Evolutionary conservation across 2,797 vertebrate species (phyloP).

Genomic region (Aselliscus stoliczkanus): DNA sequence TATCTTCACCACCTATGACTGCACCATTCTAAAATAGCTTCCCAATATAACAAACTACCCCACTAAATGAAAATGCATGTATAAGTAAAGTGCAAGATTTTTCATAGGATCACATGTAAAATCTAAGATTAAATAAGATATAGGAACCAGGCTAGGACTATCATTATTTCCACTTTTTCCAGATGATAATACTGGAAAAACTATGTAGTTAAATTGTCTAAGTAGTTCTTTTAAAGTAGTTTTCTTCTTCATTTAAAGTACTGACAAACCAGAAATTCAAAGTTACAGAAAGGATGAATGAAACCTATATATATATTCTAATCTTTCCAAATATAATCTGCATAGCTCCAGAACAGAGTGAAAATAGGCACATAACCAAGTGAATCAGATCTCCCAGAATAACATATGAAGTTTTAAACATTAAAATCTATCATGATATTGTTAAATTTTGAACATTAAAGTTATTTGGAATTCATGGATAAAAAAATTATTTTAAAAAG

Average conservation of each 20-base stretch:
- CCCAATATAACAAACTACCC: not conserved
- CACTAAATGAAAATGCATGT: not conserved
- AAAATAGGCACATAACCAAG: slow-evolving; percentile 51
- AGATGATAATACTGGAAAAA: not conserved
- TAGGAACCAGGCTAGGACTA: not conserved
- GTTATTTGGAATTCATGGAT: not conserved
- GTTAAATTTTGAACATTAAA: slow-evolving; percentile 24
- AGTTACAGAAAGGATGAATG: slow-evolving; percentile 47
- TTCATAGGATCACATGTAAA: not conserved
- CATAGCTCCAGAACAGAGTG: slow-evolving; percentile 38
- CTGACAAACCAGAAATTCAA: slow-evolving; percentile 6
- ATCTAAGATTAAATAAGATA: not conserved
- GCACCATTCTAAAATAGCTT: not conserved
- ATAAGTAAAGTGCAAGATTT: not conserved
- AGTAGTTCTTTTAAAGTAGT: slow-evolving; percentile 9
- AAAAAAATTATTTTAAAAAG: not conserved
- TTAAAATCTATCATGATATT: not conserved
- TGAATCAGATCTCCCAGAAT: slow-evolving; percentile 48
- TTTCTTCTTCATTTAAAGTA: slow-evolving; percentile 4
- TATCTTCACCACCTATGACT: not conserved
- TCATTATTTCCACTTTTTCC: not conserved
- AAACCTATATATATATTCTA: slow-evolving; percentile 4
- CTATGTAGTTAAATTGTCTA: not conserved
- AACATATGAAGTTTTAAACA: slow-evolving; percentile 30
- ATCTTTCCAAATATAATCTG: slow-evolving; percentile 45